These are phyloP conservation scores for Notolabrus celidotus DNA, from an alignment of 2,797 vertebrate species.

Conservation along the genomic window DNA sequence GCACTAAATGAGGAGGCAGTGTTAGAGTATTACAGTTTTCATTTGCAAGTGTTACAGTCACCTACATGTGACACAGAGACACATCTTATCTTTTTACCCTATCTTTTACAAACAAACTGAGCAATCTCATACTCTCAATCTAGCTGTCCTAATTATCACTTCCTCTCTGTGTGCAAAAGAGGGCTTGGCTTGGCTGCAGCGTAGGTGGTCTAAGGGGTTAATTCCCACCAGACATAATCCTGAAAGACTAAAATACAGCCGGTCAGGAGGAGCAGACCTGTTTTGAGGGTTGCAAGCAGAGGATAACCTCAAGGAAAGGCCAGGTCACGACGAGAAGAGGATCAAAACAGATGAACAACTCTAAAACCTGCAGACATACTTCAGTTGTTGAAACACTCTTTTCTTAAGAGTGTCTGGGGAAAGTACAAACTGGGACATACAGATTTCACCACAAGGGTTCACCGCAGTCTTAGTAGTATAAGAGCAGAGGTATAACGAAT, in stretches of 20 bases:
- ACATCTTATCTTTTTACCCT: slow-evolving; percentile 54
- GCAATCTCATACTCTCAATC: slow-evolving; percentile 61
- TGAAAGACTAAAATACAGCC: slow-evolving; percentile 59
- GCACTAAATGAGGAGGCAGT: slow-evolving; percentile 8
- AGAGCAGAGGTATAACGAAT: slow-evolving; percentile 3
- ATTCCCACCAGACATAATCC: slow-evolving; percentile 76
- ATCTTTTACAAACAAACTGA: slow-evolving; percentile 69
- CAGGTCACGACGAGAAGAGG: slow-evolving; percentile 49
- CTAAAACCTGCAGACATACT: slow-evolving; percentile 50
- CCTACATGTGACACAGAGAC: slow-evolving; percentile 23
- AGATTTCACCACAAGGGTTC: slow-evolving; percentile 18
- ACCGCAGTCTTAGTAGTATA: neutral
- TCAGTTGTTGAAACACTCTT: slow-evolving; percentile 31
- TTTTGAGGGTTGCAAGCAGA: slow-evolving; percentile 56
- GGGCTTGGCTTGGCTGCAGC: slow-evolving; percentile 37
- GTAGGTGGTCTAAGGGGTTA: slow-evolving; percentile 77
- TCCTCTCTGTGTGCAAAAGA: slow-evolving; percentile 59
- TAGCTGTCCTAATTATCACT: slow-evolving; percentile 56
- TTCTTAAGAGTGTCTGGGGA: neutral
- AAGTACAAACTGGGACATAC: neutral
- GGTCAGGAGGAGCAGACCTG: slow-evolving; percentile 58
- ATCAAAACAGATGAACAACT: slow-evolving; percentile 55
- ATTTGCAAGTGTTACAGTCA: neutral
- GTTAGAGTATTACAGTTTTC: slow-evolving; percentile 21
- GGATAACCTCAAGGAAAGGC: slow-evolving; percentile 64